Conservation (phyloP, 2,888 invertebrate species). For the Neoascia interrupta region DNA sequence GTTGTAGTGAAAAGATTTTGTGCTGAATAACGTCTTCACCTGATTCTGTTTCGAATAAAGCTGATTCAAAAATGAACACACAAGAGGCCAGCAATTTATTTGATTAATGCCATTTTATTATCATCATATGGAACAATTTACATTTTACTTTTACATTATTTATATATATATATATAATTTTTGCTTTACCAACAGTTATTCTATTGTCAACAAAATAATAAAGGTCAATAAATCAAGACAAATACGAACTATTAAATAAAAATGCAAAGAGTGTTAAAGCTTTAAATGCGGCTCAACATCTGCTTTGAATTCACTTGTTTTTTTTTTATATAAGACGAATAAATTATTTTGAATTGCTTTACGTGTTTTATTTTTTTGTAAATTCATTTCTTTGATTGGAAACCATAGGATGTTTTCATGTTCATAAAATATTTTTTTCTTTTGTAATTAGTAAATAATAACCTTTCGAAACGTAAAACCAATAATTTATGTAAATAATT, state of each 20-base stretch:
- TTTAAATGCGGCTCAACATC: too few relatives aligned
- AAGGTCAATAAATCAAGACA: slow-evolving; percentile 32
- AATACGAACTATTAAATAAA: slow-evolving; percentile 5
- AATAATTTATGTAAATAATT: slow-evolving; percentile 44
- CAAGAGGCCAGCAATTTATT: slow-evolving; percentile 36
- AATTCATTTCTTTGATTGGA: slow-evolving; percentile 64
- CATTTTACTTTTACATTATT: slow-evolving; percentile 60
- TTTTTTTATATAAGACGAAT: slow-evolving; percentile 32
- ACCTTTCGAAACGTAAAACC: slow-evolving; percentile 13
- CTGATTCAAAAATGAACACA: neutral
- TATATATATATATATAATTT: too few relatives aligned
- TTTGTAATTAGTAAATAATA: slow-evolving; percentile 25
- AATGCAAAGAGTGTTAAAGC: slow-evolving; percentile 17
- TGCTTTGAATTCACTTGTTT: too few relatives aligned
- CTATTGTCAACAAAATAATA: slow-evolving; percentile 41
- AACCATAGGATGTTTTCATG: slow-evolving; percentile 64
- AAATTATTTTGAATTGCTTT: slow-evolving; percentile 50
- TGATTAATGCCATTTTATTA: slow-evolving; percentile 68
- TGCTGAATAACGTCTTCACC: too few relatives aligned
- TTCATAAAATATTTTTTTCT: slow-evolving; percentile 28
- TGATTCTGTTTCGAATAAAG: too few relatives aligned
- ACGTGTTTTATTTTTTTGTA: slow-evolving; percentile 39
- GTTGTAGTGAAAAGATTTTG: too few relatives aligned
- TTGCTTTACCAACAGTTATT: slow-evolving; percentile 52
- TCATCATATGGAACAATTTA: slow-evolving; percentile 68